Evolutionary conservation across 2,888 invertebrate species (phyloP).

Genomic region (Fragum fragum): DNA sequence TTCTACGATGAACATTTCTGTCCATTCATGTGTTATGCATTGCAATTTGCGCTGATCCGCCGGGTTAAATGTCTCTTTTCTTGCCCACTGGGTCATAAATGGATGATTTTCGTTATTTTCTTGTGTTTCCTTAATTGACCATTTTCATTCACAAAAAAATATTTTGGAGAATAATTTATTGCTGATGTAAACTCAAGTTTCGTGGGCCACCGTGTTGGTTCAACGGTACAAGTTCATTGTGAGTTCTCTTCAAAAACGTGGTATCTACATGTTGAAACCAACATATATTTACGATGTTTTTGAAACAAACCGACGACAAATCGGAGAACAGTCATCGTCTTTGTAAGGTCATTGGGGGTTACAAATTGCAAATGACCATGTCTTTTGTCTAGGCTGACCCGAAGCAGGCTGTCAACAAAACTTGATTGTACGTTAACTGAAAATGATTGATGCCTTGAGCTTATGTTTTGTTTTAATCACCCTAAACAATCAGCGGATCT

Average conservation of each 20-base stretch:
- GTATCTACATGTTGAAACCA: no score
- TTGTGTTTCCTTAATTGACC: slow-evolving; percentile 75
- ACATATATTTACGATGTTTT: no score
- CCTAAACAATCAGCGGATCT: slow-evolving; percentile 7
- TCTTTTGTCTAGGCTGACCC: slow-evolving; percentile 14
- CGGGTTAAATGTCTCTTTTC: slow-evolving; percentile 24
- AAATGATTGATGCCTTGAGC: slow-evolving; percentile 17
- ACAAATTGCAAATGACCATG: slow-evolving; percentile 7
- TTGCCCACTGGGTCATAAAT: slow-evolving; percentile 7
- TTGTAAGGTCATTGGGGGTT: slow-evolving; percentile 10
- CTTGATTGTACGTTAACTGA: slow-evolving; percentile 1
- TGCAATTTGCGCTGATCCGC: slow-evolving; percentile 45
- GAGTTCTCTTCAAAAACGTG: no score
- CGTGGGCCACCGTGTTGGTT: neutral
- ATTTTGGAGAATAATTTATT: slow-evolving; percentile 20
- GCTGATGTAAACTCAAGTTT: neutral
- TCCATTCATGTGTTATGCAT: slow-evolving; percentile 67
- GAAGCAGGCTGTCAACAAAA: slow-evolving; percentile 24
- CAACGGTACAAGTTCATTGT: neutral
- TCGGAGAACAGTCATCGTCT: neutral
- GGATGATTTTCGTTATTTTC: slow-evolving; percentile 27
- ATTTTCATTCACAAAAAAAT: slow-evolving; percentile 25
- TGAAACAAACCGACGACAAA: neutral
- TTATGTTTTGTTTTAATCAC: slow-evolving; percentile 32
- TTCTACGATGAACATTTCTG: slow-evolving; percentile 41